Percentiles rank a stretch among this genome's conserved stretches.
Evolutionary conservation across 1,140 invertebrate species (phyloP).

Genomic region (Drosophila mayri): DNA sequence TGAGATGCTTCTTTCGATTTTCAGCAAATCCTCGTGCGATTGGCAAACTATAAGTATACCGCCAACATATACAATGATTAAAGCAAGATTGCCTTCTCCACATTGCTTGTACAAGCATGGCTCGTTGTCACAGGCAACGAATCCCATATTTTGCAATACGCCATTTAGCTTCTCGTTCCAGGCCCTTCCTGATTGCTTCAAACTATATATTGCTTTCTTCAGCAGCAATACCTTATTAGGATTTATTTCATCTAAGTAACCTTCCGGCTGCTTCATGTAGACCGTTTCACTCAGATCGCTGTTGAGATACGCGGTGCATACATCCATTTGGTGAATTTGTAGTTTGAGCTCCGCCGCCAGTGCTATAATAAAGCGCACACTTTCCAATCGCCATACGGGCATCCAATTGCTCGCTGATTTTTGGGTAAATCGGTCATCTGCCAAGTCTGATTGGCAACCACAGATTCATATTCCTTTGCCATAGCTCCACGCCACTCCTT

Average conservation of each 20-base stretch:
- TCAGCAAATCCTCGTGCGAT: no score
- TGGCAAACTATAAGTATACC: no score
- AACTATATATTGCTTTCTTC: not conserved
- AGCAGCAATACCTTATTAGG: not conserved
- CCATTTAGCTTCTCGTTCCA: no score
- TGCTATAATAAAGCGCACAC: not conserved
- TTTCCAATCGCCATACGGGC: not conserved
- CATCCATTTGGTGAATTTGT: no score
- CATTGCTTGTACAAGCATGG: no score
- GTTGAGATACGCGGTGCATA: not conserved
- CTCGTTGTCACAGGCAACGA: no score
- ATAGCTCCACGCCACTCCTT: not conserved
- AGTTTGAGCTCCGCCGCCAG: not conserved
- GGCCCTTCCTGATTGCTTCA: not conserved
- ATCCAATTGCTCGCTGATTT: not conserved
- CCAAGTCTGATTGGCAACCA: not conserved
- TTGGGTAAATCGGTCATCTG: not conserved
- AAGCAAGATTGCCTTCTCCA: no score
- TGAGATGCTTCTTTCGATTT: no score
- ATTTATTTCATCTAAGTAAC: not conserved
- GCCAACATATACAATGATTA: no score
- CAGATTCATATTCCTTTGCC: not conserved
- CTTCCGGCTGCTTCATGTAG: not conserved
- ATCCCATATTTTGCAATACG: no score
- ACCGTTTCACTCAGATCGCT: not conserved